A percentile compares a stretch with the other conserved stretches of the same genome.
phyloP scores from a whole-genome alignment of 2,797 vertebrate species.

The Psittacula echo region DNA sequence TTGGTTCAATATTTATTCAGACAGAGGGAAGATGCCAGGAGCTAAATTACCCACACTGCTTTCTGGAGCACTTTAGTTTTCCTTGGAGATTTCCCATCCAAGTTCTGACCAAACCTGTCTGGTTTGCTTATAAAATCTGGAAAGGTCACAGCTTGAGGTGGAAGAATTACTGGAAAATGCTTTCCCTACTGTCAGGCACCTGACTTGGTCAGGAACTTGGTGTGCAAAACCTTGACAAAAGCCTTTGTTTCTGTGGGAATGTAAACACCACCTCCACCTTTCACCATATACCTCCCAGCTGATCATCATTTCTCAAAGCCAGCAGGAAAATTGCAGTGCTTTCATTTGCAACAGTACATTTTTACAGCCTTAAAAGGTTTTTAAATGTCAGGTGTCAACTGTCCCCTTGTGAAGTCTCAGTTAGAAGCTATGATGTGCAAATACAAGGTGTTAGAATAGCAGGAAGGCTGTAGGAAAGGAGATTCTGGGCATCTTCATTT shows the following conservation, averaged over 20 bases:
- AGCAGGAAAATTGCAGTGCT: neutral
- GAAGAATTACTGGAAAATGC: neutral
- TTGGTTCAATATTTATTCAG: constrained; percentile 43
- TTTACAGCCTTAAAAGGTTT: constrained; percentile 36
- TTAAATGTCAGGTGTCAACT: constrained; percentile 10
- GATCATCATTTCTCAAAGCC: neutral
- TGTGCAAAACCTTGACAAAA: neutral
- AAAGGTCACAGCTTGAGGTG: neutral
- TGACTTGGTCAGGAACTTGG: neutral
- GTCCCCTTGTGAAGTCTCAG: neutral
- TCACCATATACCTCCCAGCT: fast-evolving
- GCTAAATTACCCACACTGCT: neutral
- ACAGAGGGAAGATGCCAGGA: neutral
- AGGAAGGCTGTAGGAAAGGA: neutral
- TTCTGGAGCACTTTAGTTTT: constrained; percentile 34
- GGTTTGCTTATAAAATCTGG: neutral
- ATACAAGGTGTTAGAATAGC: neutral
- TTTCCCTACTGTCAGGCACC: neutral
- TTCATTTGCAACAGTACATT: neutral
- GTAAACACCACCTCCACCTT: neutral
- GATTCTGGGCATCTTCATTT: neutral
- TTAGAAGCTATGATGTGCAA: constrained; percentile 56
- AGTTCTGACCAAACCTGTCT: neutral
- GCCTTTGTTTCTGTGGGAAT: constrained; percentile 27
- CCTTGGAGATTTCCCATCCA: constrained; percentile 44